Conservation (phyloP, 2,797 vertebrate species). For the Euthynnus affinis region DNA sequence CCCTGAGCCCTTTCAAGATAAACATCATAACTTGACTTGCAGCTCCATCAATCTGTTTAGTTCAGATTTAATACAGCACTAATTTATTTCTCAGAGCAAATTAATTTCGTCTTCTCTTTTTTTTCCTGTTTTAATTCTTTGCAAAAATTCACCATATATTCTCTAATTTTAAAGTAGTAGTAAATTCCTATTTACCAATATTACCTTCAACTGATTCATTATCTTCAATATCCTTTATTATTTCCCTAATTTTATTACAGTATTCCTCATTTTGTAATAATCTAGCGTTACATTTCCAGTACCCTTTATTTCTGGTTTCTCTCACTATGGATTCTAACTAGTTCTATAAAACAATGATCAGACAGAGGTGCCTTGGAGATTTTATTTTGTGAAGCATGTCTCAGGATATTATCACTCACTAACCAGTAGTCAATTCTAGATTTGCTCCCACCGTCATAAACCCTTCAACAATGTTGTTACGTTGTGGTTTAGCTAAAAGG, state of each 20-base stretch:
- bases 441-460: background rate
- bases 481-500: too few species aligned
- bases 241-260: too few species aligned
- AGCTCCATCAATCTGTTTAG: background rate
- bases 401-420: background rate
- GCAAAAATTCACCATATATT: background rate
- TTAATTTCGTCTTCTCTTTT: background rate
- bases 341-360: slow-evolving; percentile 3
- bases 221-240: too few species aligned
- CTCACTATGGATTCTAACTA: background rate
- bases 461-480: too few species aligned
- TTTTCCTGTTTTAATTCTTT: background rate
- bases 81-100: background rate
- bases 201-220: background rate
- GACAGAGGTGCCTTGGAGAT: background rate
- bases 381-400: background rate
- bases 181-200: slow-evolving; percentile 1
- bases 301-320: background rate
- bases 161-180: background rate
- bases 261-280: too few species aligned
- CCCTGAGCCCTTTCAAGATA: background rate
- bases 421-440: background rate
- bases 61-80: background rate
- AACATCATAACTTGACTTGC: background rate
- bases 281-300: background rate